Conservation (phyloP, 2,113 vertebrate genomes). For the Calyptommatus sinebrachiatus region DNA sequence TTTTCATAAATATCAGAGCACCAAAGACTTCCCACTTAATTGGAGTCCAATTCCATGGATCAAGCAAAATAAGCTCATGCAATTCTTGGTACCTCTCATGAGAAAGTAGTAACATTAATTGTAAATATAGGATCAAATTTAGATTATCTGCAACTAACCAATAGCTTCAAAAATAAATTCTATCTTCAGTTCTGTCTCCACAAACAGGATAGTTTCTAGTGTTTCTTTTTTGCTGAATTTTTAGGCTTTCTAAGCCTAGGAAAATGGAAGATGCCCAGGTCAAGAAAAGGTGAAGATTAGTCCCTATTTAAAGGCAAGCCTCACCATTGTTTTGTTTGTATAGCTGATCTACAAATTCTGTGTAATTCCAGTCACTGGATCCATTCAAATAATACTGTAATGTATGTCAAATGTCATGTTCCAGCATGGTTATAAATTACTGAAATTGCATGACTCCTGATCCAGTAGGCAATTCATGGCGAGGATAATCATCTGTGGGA, state of each 20-base stretch:
- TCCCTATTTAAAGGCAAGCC: background rate
- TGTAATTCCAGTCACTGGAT: background rate
- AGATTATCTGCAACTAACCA: background rate
- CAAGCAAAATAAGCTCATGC: background rate
- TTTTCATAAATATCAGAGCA: no score
- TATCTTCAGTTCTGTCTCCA: background rate
- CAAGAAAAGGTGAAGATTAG: background rate
- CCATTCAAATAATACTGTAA: background rate
- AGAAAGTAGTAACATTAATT: background rate
- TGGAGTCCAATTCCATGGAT: background rate
- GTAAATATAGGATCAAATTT: background rate
- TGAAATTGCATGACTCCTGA: background rate
- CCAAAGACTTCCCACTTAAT: no score
- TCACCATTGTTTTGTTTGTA: background rate
- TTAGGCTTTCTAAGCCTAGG: background rate
- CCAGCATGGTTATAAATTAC: background rate
- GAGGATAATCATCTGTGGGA: background rate
- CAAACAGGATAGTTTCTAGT: background rate
- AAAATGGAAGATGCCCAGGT: background rate
- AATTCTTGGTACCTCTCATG: background rate
- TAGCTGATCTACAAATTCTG: background rate
- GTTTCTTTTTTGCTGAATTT: background rate
- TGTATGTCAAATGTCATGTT: background rate
- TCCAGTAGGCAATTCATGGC: background rate
- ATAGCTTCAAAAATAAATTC: background rate